Evolutionary conservation across 2,797 vertebrate genomes (phyloP).

Genomic region (Apogon hyalosoma): DNA sequence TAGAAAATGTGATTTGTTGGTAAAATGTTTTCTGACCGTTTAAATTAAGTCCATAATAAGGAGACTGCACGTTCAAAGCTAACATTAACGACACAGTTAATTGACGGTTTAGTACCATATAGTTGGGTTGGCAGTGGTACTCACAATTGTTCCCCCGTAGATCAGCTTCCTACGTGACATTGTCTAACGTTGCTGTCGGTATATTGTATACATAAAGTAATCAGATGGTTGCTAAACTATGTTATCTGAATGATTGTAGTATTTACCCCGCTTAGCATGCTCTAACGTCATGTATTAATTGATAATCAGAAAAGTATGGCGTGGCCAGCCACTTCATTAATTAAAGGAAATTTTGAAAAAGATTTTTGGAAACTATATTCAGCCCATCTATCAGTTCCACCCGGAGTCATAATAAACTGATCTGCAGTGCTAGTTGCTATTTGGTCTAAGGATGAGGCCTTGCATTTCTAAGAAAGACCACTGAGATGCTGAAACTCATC

Average conservation of each 20-base stretch:
- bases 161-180: too few relatives aligned
- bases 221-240: not conserved
- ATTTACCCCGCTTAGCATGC: not conserved
- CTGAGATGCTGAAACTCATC: slow-evolving; percentile 21
- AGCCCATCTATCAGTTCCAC: not conserved
- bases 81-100: not conserved
- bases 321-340: fast-evolving
- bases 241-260: not conserved
- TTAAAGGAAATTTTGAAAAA: not conserved
- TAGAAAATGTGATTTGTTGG: not conserved
- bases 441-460: slow-evolving; percentile 46
- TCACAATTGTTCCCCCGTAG: not conserved
- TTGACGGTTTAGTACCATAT: not conserved
- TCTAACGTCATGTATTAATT: not conserved
- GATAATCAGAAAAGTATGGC: fast-evolving
- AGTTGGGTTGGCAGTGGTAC: not conserved
- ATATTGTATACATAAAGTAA: not conserved
- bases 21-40: not conserved
- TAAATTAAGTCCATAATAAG: fast-evolving
- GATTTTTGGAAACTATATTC: not conserved
- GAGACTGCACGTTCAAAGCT: not conserved
- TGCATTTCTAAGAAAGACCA: slow-evolving; percentile 44
- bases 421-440: slow-evolving; percentile 7
- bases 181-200: not conserved
- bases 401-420: slow-evolving; percentile 35